phyloP scores from a whole-genome alignment of 2,113 vertebrate species.

The Corythornis cristatus region DNA sequence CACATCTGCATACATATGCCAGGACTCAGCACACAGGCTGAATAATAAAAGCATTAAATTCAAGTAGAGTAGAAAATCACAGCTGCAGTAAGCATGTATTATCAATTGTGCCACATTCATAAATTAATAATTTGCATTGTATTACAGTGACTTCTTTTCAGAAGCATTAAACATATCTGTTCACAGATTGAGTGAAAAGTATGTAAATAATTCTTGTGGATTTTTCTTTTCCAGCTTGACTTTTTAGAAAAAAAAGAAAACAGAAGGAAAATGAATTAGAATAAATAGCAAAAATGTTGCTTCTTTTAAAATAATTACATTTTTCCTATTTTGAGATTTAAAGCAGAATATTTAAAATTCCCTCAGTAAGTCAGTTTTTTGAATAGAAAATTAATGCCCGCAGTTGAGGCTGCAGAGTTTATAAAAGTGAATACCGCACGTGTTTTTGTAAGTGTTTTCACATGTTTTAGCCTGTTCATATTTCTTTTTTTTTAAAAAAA shows the following conservation, averaged over 20 bases:
- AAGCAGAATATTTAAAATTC: neutral
- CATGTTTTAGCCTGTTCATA: neutral
- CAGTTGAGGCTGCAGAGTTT: neutral
- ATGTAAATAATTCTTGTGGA: conserved; percentile 33
- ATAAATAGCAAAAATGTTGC: neutral
- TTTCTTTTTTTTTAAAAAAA: neutral
- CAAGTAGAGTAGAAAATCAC: conserved; percentile 30
- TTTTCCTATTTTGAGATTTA: neutral
- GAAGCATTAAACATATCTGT: conserved; percentile 17
- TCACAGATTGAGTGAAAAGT: neutral
- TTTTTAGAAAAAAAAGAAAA: neutral
- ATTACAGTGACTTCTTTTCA: conserved; percentile 26
- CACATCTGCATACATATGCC: neutral
- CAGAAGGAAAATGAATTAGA: conserved; percentile 15
- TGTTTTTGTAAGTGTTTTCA: neutral
- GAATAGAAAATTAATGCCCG: neutral
- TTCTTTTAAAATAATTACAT: conserved; percentile 9
- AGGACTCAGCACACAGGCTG: neutral
- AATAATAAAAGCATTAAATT: conserved; percentile 39
- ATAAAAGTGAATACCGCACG: neutral
- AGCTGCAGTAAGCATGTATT: conserved; percentile 24
- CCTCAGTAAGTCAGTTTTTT: neutral
- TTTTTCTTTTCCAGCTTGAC: conserved; percentile 13
- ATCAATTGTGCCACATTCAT: conserved; percentile 27
- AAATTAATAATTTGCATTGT: conserved; percentile 53